Conservation (phyloP, 2,797 vertebrate genomes). For the Phoeniculus purpureus region DNA sequence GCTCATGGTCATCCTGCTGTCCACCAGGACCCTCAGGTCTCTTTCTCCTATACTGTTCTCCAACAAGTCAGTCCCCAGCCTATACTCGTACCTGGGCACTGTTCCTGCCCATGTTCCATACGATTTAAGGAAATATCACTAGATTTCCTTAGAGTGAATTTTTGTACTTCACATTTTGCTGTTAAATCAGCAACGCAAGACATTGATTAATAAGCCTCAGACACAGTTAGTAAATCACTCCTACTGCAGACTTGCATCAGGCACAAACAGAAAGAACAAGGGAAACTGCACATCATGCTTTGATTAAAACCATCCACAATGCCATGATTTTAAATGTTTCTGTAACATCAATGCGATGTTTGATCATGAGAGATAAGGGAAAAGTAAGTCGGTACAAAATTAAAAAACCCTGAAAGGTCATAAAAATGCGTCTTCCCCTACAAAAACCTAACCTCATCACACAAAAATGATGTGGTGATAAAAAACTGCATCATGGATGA, state of each 20-base stretch:
- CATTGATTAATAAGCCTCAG: neutral
- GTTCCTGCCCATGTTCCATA: neutral
- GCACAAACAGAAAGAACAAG: neutral
- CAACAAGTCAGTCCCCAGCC: no score
- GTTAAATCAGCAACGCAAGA: neutral
- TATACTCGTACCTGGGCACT: neutral
- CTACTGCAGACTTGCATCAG: neutral
- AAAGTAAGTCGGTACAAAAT: neutral
- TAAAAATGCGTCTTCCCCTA: neutral
- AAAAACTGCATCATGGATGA: neutral
- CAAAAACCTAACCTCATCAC: neutral
- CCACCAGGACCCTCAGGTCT: no score
- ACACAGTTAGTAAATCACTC: neutral
- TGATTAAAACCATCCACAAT: neutral
- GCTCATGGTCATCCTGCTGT: no score
- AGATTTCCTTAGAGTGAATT: constrained; percentile 4
- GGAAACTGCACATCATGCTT: neutral
- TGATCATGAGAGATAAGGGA: neutral
- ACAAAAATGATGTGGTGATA: neutral
- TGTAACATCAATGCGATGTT: neutral
- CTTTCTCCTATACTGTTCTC: no score
- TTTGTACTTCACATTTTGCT: neutral
- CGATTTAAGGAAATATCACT: constrained; percentile 18
- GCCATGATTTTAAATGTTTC: neutral
- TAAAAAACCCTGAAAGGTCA: neutral